Percentiles rank a stretch among this genome's conserved stretches.
Conservation (phyloP, 2,797 vertebrate species). For the Peromyscus aztecus region DNA sequence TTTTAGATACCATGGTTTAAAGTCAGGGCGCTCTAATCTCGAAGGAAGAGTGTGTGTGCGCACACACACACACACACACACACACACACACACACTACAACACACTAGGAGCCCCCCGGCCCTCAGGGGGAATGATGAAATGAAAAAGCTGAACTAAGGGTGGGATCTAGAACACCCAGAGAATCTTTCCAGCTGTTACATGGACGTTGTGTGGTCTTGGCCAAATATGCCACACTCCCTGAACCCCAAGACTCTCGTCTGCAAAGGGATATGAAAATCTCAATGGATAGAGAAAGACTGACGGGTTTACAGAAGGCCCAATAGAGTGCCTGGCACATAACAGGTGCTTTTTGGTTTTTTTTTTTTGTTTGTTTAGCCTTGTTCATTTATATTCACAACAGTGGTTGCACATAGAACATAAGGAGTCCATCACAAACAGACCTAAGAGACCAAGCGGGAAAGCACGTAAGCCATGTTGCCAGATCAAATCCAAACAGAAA, state of each 20-base stretch:
- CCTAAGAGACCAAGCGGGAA: neutral
- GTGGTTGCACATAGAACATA: rapidly evolving
- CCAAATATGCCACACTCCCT: neutral
- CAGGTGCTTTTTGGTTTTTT: neutral
- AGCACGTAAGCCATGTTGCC: neutral
- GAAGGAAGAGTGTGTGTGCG: neutral
- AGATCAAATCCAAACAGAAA: neutral
- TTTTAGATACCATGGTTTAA: conserved; percentile 56
- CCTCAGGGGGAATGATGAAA: neutral
- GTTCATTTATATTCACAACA: neutral
- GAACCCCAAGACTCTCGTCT: neutral
- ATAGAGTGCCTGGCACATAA: neutral
- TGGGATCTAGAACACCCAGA: neutral
- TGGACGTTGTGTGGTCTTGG: neutral
- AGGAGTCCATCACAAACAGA: neutral
- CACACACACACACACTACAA: neutral
- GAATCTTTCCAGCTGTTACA: neutral
- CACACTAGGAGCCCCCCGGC: neutral
- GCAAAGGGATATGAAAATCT: neutral
- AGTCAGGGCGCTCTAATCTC: neutral
- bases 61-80: neutral
- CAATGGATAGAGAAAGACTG: rapidly evolving
- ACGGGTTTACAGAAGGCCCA: neutral
- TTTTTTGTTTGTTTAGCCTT: too few relatives aligned
- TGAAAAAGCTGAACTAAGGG: rapidly evolving